Percentiles rank a stretch among this genome's conserved stretches.
Conservation (phyloP, 2,113 vertebrate species). For the Esox niger region DNA sequence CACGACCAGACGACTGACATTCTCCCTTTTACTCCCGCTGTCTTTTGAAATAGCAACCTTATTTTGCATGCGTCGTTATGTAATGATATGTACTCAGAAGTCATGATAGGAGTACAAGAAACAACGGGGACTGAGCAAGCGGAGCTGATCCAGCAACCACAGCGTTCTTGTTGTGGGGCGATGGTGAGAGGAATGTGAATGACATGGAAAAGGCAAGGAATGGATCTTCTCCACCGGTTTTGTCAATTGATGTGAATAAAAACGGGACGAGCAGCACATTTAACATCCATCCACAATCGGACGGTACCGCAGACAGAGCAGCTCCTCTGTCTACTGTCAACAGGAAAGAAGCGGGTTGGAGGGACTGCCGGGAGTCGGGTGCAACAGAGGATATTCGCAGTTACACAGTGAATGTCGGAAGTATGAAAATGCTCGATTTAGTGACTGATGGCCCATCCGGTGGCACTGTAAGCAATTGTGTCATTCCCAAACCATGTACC, state of each 20-base stretch:
- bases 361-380: not conserved
- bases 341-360: not conserved
- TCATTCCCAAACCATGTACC: constrained; percentile 7
- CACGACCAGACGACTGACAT: not conserved
- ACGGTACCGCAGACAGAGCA: not conserved
- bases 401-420: not conserved
- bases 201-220: constrained; percentile 31
- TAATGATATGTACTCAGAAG: constrained; percentile 6
- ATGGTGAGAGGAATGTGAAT: constrained; percentile 23
- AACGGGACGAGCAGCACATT: constrained; percentile 4
- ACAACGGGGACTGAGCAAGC: constrained; percentile 1
- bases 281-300: not conserved
- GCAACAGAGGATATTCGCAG: not conserved
- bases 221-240: constrained; percentile 16
- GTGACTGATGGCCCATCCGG: constrained; percentile 14
- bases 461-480: constrained; percentile 11
- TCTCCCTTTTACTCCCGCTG: not conserved
- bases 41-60: not conserved
- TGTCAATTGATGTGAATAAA: constrained; percentile 26
- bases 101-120: not conserved
- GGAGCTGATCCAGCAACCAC: constrained; percentile 10
- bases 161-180: constrained; percentile 19
- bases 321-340: not conserved
- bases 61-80: not conserved
- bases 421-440: constrained; percentile 20